These are phyloP conservation scores for Calcarius lapponicus DNA, from an alignment of 2,797 vertebrate genomes.

Conservation along the genomic window DNA sequence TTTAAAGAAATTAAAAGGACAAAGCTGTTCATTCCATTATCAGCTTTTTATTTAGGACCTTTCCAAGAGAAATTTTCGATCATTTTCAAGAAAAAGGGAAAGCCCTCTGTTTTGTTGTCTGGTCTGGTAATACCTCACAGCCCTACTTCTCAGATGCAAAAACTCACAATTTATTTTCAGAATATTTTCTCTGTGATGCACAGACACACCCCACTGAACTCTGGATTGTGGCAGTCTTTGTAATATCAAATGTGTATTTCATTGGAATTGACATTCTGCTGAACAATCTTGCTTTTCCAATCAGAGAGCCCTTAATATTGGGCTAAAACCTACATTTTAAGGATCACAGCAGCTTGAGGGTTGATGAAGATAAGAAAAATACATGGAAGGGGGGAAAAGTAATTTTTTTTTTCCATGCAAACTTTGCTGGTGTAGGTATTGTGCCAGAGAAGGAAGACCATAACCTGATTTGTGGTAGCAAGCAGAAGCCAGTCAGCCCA, in stretches of 20 bases:
- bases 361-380: not conserved
- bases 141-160: not conserved
- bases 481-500: not conserved
- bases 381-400: not conserved
- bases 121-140: not conserved
- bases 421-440: not conserved
- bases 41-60: constrained; percentile 26
- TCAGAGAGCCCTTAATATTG: not conserved
- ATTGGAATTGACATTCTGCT: not conserved
- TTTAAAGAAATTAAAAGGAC: constrained; percentile 1
- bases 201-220: not conserved
- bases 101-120: not conserved
- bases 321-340: not conserved
- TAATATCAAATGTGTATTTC: not conserved
- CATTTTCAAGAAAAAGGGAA: not conserved
- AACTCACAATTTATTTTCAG: accelerated
- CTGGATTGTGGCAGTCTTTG: not conserved
- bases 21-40: not conserved
- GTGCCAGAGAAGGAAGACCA: not conserved
- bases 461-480: not conserved
- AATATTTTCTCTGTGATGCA: not conserved
- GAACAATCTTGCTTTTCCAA: not conserved
- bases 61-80: not conserved
- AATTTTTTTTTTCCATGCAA: not conserved
- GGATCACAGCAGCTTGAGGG: not conserved